A percentile compares a stretch with the other conserved stretches of the same genome.
phyloP scores from a whole-genome alignment of 2,797 vertebrate genomes.

The Yasuhikotakia modesta region DNA sequence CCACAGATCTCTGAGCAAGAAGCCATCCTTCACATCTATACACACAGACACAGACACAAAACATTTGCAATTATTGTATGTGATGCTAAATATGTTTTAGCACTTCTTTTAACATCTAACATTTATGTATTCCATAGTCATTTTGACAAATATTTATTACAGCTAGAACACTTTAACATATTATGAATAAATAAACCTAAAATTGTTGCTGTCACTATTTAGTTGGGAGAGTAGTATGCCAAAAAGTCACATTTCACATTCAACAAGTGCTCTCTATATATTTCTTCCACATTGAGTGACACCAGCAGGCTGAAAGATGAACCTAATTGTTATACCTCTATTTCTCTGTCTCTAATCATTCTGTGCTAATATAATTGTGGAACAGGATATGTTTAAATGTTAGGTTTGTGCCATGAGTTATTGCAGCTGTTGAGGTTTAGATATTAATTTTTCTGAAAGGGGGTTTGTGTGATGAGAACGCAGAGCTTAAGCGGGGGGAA shows the following conservation, averaged over 20 bases:
- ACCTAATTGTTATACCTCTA: slow-evolving; percentile 25
- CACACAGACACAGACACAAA: slow-evolving; percentile 54
- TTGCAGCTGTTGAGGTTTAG: neutral
- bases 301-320: neutral
- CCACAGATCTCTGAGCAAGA: slow-evolving; percentile 88
- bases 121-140: neutral
- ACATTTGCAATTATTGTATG: neutral
- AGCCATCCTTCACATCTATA: slow-evolving; percentile 86
- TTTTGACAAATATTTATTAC: neutral
- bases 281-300: neutral
- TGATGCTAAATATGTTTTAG: neutral
- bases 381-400: neutral
- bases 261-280: neutral
- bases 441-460: slow-evolving; percentile 11
- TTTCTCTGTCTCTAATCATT: neutral
- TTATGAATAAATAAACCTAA: neutral
- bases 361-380: neutral
- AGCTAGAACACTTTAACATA: neutral
- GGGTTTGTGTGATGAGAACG: slow-evolving; percentile 3
- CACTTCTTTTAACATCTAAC: neutral
- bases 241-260: neutral
- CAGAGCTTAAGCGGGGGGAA: slow-evolving; percentile 2
- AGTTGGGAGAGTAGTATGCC: neutral
- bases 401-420: neutral
- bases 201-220: neutral